These are phyloP conservation scores for Corythornis cristatus DNA, from an alignment of 2,113 vertebrate species.

Conservation along the genomic window DNA sequence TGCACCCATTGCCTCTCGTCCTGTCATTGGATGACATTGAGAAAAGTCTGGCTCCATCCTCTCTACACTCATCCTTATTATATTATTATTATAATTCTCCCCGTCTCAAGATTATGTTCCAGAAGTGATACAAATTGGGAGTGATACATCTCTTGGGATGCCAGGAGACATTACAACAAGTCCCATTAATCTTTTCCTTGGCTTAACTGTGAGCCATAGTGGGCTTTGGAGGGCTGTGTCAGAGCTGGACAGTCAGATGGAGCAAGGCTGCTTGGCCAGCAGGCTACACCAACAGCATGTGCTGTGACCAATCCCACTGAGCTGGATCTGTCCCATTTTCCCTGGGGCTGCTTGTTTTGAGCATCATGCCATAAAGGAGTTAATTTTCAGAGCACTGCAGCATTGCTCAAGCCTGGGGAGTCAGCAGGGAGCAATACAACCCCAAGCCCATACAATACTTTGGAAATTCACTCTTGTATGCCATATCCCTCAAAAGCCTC, in stretches of 20 bases:
- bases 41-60: too few species aligned
- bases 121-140: constrained; percentile 39
- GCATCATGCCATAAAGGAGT: neutral
- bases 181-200: constrained; percentile 19
- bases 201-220: neutral
- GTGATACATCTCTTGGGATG: constrained; percentile 8
- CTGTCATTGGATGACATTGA: too few species aligned
- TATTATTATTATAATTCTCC: neutral
- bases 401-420: neutral
- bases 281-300: neutral
- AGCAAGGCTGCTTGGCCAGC: neutral
- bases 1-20: too few species aligned
- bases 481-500: neutral
- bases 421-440: constrained; percentile 44
- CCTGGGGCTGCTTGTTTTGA: neutral
- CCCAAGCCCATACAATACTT: constrained; percentile 27
- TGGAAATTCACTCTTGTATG: neutral
- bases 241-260: neutral
- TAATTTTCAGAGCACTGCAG: constrained; percentile 9
- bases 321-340: neutral
- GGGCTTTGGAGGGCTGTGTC: neutral
- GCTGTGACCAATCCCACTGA: neutral
- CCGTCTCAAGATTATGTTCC: constrained; percentile 31
- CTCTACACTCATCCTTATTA: too few species aligned
- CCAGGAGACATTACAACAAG: neutral